Percentiles rank a stretch among this genome's conserved stretches.
phyloP scores from a whole-genome alignment of 2,797 vertebrate genomes.

The Gymnopithys bicolor region DNA sequence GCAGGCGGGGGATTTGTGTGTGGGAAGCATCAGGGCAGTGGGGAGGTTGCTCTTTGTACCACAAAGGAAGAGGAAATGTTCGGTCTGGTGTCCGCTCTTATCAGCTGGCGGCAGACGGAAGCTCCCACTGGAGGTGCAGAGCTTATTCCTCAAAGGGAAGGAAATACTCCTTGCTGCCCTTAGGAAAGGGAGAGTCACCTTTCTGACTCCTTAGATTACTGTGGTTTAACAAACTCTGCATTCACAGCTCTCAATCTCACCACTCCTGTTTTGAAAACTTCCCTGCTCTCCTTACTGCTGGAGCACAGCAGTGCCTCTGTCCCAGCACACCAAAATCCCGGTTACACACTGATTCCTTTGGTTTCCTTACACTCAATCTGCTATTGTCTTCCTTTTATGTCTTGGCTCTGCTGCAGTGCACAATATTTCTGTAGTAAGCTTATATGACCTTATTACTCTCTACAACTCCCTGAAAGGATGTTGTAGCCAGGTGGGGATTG shows the following conservation, averaged over 20 bases:
- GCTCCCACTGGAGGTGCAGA: not conserved
- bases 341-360: not conserved
- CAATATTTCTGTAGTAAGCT: not conserved
- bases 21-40: not conserved
- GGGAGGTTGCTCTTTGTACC: not conserved
- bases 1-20: not conserved
- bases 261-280: not conserved
- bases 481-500: too few species aligned
- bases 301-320: not conserved
- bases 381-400: rapidly evolving
- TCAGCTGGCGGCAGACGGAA: constrained; percentile 34
- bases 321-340: not conserved
- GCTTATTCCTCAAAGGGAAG: constrained; percentile 11
- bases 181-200: not conserved
- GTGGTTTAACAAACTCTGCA: not conserved
- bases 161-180: constrained; percentile 14
- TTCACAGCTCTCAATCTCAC: not conserved
- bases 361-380: not conserved
- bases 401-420: not conserved
- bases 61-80: not conserved
- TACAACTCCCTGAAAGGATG: too few species aligned
- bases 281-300: not conserved
- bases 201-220: not conserved
- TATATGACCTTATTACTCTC: too few species aligned
- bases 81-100: not conserved